Evolutionary conservation across 2,888 invertebrate genomes (phyloP).

Genomic region (Lymantria dispar): DNA sequence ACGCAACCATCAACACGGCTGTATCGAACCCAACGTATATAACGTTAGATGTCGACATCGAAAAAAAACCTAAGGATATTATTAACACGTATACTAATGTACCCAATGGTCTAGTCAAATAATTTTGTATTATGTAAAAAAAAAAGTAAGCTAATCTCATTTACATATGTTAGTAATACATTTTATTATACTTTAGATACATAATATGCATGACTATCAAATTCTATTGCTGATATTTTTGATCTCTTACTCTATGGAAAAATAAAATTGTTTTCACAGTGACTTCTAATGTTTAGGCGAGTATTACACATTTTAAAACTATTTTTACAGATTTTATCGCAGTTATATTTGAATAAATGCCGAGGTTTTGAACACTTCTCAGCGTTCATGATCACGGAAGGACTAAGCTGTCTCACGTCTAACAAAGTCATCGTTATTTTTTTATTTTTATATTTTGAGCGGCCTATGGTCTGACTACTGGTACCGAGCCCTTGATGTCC

Average conservation of each 20-base stretch:
- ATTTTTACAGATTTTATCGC: too few relatives aligned
- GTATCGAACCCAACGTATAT: slow-evolving; percentile 74
- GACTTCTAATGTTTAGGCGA: too few relatives aligned
- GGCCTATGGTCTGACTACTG: too few relatives aligned
- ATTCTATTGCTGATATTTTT: slow-evolving; percentile 20
- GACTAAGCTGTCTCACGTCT: not conserved
- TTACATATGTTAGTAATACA: slow-evolving; percentile 23
- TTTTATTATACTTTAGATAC: slow-evolving; percentile 6
- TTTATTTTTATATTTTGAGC: too few relatives aligned
- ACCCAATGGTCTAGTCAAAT: slow-evolving; percentile 76
- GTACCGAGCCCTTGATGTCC: too few relatives aligned
- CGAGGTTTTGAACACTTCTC: not conserved
- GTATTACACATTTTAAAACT: too few relatives aligned
- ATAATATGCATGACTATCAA: slow-evolving; percentile 21
- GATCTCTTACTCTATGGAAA: slow-evolving; percentile 27
- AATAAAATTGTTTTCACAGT: not conserved
- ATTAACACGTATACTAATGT: slow-evolving; percentile 62
- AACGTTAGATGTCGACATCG: slow-evolving; percentile 54
- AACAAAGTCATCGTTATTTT: too few relatives aligned
- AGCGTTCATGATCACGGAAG: not conserved
- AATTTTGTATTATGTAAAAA: slow-evolving; percentile 36
- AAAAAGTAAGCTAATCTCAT: slow-evolving; percentile 35
- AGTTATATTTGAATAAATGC: too few relatives aligned
- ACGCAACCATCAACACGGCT: slow-evolving; percentile 47
- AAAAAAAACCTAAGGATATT: slow-evolving; percentile 64